Evolutionary conservation across 2,113 vertebrate species (phyloP), one percentile per base, ranked within the genome.

Genomic region (Channa argus): DNA sequence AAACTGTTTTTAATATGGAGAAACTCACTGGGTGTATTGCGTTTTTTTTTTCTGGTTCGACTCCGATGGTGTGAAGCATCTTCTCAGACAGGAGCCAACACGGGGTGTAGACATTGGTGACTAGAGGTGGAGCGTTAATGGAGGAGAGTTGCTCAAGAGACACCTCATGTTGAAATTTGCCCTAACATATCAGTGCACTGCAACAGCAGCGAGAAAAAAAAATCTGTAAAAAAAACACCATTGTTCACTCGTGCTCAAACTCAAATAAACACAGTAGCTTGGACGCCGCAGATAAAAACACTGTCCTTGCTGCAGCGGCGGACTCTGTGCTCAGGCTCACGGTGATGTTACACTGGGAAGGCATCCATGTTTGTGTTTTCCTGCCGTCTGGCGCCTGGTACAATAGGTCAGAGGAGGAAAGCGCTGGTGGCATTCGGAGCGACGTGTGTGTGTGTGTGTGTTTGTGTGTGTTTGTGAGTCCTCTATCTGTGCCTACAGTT

Each of bases 351-450:
- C 88, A 86, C 86, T 77, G 39, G 83, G 86, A 83, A 74, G 79
- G 80, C 60, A 61, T 71, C 86, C 83, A 89, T 90, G 55, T 83
- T 84, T 93, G 86, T 87, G 81, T 87, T 80, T 86, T 84, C 82
- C 74, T 86, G 65, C 82, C 51, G 82, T 86, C 82, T 80, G 86
- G 79, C 13, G 78, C 68, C 77, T 65, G 69, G 85, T 71, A 86
- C 81, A 84, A 85, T 89, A 87, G 85, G 88, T 91, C 86, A 91
- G 70, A 59, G 71, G 67, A 88, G 69, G 73, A 50, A 72, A 84
- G 78, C 9, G 79, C 86, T 81, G 77, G 39, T 87, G 81, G 88
- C 86, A 79, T 90, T 85, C 86, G 51, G 64, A 79, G 24, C 11
- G 3, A 11, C 39, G 11, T 52, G 34, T 6, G 34, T 39, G 36